Conservation (phyloP, 2,113 vertebrate species). For the Takifugu bimaculatus region DNA sequence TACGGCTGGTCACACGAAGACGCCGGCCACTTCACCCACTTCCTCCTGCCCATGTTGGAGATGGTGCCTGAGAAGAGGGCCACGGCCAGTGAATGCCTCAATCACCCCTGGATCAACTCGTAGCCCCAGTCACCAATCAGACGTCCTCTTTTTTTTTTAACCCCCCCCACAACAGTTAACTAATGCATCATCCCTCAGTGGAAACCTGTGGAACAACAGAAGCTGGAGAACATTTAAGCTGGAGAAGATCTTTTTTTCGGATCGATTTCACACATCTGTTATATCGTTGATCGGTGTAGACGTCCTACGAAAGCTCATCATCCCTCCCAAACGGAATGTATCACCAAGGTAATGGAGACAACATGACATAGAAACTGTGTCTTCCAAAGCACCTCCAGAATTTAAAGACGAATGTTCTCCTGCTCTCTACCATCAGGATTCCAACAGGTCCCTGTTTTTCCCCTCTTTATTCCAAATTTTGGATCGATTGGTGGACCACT, state of each 20-base stretch:
- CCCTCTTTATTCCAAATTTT: background rate
- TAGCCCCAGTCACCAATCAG: slow-evolving; percentile 77
- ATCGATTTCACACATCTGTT: slow-evolving; percentile 21
- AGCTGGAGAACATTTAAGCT: slow-evolving; percentile 11
- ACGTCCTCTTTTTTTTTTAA: slow-evolving; percentile 20
- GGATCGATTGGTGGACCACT: slow-evolving; percentile 8
- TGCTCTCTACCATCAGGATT: slow-evolving; percentile 14
- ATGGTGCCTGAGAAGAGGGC: slow-evolving; percentile 98
- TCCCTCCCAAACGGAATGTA: slow-evolving; percentile 54
- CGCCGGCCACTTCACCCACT: slow-evolving; percentile 95
- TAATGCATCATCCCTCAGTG: slow-evolving; percentile 53
- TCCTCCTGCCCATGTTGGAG: slow-evolving; percentile 98
- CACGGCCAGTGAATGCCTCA: slow-evolving; percentile 94
- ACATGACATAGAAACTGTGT: slow-evolving; percentile 25
- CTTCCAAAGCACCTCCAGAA: slow-evolving; percentile 36
- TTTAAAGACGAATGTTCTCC: slow-evolving; percentile 16
- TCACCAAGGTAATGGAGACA: slow-evolving; percentile 35
- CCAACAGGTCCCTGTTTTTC: slow-evolving; percentile 18
- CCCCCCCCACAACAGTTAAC: slow-evolving; percentile 21
- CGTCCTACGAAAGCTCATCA: slow-evolving; percentile 24
- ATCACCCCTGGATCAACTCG: slow-evolving; percentile 95
- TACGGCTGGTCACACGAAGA: slow-evolving; percentile 96
- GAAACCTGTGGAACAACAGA: slow-evolving; percentile 39
- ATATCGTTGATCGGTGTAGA: slow-evolving; percentile 27
- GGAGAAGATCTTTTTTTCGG: slow-evolving; percentile 19